Percentiles rank a stretch among this genome's conserved stretches.
Conservation (phyloP, 2,797 vertebrate species). For the Sebastes matsubarae region DNA sequence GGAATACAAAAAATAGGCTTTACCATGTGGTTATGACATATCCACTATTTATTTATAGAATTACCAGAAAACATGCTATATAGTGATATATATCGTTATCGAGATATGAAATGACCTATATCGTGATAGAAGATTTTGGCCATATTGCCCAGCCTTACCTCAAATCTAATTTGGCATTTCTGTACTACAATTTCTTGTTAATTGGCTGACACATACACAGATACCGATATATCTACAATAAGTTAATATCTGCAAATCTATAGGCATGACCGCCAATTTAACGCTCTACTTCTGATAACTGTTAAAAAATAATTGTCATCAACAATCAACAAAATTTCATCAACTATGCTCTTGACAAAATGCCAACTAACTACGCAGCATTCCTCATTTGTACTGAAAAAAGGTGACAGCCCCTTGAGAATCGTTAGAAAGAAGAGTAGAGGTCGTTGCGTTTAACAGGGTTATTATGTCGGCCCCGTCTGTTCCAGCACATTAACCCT, state of each 20-base stretch:
- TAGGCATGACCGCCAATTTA: background rate
- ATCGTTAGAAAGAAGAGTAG: background rate
- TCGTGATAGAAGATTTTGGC: too few species aligned
- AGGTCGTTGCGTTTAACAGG: constrained; percentile 13
- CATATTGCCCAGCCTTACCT: too few species aligned
- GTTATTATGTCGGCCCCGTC: constrained; percentile 13
- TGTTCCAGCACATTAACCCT: constrained; percentile 58
- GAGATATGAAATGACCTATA: too few species aligned
- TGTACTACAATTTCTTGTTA: background rate
- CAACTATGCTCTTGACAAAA: background rate
- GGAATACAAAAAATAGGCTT: too few species aligned
- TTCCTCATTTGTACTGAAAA: background rate
- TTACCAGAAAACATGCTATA: too few species aligned
- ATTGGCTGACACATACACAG: background rate
- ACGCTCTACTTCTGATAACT: background rate
- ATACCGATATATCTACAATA: background rate
- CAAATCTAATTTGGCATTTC: background rate
- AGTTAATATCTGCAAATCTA: background rate
- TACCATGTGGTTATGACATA: too few species aligned
- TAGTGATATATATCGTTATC: too few species aligned
- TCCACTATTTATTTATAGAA: too few species aligned
- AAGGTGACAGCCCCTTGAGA: background rate
- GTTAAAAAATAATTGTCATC: background rate
- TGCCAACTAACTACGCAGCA: background rate
- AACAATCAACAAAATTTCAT: background rate